Conservation (phyloP, 2,797 vertebrate species). For the Schizopygopsis malacanthus region DNA sequence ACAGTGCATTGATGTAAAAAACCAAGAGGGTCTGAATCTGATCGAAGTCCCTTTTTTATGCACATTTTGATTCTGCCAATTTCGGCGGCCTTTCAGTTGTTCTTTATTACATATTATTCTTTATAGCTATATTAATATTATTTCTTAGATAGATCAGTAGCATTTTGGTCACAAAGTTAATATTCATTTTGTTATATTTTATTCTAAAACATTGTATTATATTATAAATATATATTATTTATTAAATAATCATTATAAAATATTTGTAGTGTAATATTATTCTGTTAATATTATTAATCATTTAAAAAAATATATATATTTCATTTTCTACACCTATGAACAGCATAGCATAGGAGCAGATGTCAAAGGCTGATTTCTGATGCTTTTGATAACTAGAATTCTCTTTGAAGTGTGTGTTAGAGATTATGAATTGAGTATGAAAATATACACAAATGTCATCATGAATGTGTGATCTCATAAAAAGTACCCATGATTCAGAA, state of each 20-base stretch:
- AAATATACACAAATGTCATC: slow-evolving; percentile 8
- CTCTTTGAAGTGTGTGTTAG: slow-evolving; percentile 38
- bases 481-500: not conserved
- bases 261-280: not conserved
- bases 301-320: too few species aligned
- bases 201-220: not conserved
- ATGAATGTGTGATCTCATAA: slow-evolving; percentile 11
- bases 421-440: not conserved
- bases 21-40: not conserved
- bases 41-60: not conserved
- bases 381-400: slow-evolving; percentile 54
- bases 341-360: not conserved
- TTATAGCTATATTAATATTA: not conserved
- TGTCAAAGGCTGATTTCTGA: slow-evolving; percentile 46
- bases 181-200: not conserved
- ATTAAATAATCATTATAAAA: not conserved
- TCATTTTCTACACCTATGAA: not conserved
- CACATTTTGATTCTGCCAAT: not conserved
- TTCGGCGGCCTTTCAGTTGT: not conserved
- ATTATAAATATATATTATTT: not conserved
- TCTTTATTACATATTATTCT: not conserved
- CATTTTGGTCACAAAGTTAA: not conserved
- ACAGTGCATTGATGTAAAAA: not conserved
- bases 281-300: not conserved
- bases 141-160: not conserved